Evolutionary conservation across 2,797 vertebrate genomes (phyloP).

Genomic region (Myotis vivesi): DNA sequence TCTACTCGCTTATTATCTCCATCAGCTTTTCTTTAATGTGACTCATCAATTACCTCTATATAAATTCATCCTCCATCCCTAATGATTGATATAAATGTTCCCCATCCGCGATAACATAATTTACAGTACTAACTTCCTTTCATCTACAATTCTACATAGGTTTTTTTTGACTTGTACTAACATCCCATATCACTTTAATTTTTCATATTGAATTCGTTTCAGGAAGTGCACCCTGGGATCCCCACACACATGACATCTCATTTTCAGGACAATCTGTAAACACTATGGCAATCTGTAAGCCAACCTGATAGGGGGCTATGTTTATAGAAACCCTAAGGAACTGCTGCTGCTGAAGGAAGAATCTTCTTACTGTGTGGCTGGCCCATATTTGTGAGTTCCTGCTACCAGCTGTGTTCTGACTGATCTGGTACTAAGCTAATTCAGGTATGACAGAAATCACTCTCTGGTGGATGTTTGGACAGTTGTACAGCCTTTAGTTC

Average conservation of each 20-base stretch:
- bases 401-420: not conserved
- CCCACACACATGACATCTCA: conserved; percentile 40
- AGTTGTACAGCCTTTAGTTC: not conserved
- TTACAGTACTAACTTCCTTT: conserved; percentile 58
- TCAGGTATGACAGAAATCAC: not conserved
- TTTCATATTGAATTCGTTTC: conserved; percentile 66
- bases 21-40: conserved; percentile 56
- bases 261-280: conserved; percentile 67
- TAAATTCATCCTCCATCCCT: conserved; percentile 65
- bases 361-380: not conserved
- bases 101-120: conserved; percentile 56
- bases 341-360: not conserved
- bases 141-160: conserved; percentile 62
- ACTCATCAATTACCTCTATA: conserved; percentile 70
- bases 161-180: conserved; percentile 55
- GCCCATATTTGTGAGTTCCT: not conserved
- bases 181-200: conserved; percentile 64
- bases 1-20: conserved; percentile 54
- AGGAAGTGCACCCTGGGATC: conserved; percentile 17
- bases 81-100: conserved; percentile 69
- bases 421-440: not conserved
- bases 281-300: conserved; percentile 28
- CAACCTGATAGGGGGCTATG: conserved; percentile 3
- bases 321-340: conserved; percentile 25
- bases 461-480: not conserved